Evolutionary conservation across 2,888 invertebrate species (phyloP).

Genomic region (Calameuta pallipes): DNA sequence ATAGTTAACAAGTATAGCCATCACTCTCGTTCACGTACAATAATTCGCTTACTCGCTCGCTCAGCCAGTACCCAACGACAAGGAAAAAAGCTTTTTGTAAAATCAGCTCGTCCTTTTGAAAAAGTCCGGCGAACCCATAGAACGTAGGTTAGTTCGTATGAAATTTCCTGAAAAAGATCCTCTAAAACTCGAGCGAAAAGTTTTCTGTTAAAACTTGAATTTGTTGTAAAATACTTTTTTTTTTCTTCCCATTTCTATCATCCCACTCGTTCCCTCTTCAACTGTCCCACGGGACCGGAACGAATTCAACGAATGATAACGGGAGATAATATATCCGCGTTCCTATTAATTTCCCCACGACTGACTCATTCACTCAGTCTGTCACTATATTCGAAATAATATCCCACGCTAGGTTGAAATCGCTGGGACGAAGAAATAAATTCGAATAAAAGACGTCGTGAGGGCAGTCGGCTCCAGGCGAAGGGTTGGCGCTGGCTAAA

Average conservation of each 20-base stretch:
- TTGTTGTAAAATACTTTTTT: background rate
- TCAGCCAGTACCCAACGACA: background rate
- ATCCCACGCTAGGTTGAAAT: background rate
- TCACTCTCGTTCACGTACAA: background rate
- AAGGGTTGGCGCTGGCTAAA: background rate
- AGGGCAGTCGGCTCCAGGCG: background rate
- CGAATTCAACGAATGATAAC: conserved; percentile 6
- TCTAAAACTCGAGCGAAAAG: accelerated
- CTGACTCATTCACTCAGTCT: background rate
- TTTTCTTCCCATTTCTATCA: background rate
- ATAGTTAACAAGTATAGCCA: background rate
- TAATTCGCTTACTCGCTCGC: background rate
- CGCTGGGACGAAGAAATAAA: background rate
- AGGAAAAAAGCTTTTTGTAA: too few relatives aligned
- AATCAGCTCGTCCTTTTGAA: too few relatives aligned
- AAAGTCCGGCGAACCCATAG: too few relatives aligned
- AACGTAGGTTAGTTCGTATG: too few relatives aligned
- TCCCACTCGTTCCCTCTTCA: background rate
- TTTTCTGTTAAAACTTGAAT: background rate
- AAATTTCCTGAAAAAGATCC: too few relatives aligned
- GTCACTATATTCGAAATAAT: background rate
- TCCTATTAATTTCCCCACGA: background rate
- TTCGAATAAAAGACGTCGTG: conserved; percentile 2
- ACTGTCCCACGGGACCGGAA: background rate
- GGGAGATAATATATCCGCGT: background rate